Base-by-base conservation (phyloP, 2,888 invertebrate species). In the Drosophila picticornis region DNA sequence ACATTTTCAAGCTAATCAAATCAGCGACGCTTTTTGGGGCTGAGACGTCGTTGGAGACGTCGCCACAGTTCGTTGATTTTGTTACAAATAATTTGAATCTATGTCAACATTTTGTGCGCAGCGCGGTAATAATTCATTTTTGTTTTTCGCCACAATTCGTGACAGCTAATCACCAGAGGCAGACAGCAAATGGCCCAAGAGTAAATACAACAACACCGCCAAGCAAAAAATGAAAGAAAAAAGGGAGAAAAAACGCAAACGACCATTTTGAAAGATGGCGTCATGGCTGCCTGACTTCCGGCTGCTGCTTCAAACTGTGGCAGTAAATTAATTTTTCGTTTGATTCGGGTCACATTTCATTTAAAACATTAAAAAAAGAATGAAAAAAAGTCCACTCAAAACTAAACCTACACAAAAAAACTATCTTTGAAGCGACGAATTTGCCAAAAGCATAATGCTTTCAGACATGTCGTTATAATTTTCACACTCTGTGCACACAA, bases 51-150 rank as follows among this genome's bases (percentile, higher is more conserved):
- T 25, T 13, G 70, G 57, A 27, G 48, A 31, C 32, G 40, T 56
- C 62, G 81, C 57, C 70, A 84, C 83, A 81, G 83, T 79, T 86
- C 86, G 88, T 88, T 89, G 86, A 76, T 67, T 87, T 79, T 72
- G 84, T 87, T 75, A 89, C 80, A 88, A 89, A 89, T 87, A 87
- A 86, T 86, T 89, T 87, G 88, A 86, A 87, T 86, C 88, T 89
- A 87, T 89, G 88, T 89, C 86, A 89, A 84, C 87, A 89, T 78
- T 86, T 77, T 72, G 77, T 75, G 61, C 77, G 72, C 79, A 61
- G 69, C 79, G 77, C 76, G 73, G 83, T 77, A 87, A 87, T 87
- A 87, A 89, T 90, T 87, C 86, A 87, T 89, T 90, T 88, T 84
- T 88, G 85, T 85, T 64, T 79, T 88, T 77, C 65, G 77, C 76